Percentiles rank a stretch among this genome's conserved stretches.
These are phyloP conservation scores for Drosophila willistoni DNA, from an alignment of 1,140 invertebrate genomes.

Conservation along the genomic window DNA sequence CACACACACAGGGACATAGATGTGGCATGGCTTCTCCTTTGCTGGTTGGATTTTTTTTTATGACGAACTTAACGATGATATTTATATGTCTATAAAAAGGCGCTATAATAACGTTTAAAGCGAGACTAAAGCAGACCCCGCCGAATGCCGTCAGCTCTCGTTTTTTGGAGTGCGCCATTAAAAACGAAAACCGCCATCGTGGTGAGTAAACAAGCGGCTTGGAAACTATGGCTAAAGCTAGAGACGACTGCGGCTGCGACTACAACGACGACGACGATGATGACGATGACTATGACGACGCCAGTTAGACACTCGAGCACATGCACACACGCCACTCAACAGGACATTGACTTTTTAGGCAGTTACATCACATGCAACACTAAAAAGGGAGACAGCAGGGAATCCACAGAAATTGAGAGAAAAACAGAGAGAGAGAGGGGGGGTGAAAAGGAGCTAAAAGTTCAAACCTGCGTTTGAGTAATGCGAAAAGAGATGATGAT, in stretches of 20 bases:
- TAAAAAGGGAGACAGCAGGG: slow-evolving; percentile 7
- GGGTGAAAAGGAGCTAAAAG: slow-evolving; percentile 10
- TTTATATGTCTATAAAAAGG: slow-evolving; percentile 70
- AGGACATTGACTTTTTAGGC: slow-evolving; percentile 63
- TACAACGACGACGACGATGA: not conserved
- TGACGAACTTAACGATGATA: slow-evolving; percentile 67
- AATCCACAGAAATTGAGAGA: not conserved
- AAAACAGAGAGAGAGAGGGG: too few relatives aligned
- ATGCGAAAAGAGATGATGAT: slow-evolving; percentile 30
- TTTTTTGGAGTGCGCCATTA: slow-evolving; percentile 58
- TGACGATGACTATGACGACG: slow-evolving; percentile 39
- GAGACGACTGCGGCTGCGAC: not conserved
- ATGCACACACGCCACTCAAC: slow-evolving; percentile 53
- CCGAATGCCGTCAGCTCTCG: slow-evolving; percentile 30
- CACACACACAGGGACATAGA: slow-evolving; percentile 20
- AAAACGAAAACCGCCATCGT: slow-evolving; percentile 35
- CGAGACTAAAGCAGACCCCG: slow-evolving; percentile 19
- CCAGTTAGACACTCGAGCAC: slow-evolving; percentile 57
- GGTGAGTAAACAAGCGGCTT: slow-evolving; percentile 57
- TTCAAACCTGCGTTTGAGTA: slow-evolving; percentile 60
- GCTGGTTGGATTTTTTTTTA: slow-evolving; percentile 54
- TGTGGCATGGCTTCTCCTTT: slow-evolving; percentile 3
- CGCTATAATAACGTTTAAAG: slow-evolving; percentile 68
- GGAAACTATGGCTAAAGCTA: slow-evolving; percentile 35
- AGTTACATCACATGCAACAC: slow-evolving; percentile 37